Percentiles rank a stretch among this genome's conserved stretches.
Conservation (phyloP, 2,888 invertebrate species). For the Torymus texanus region DNA sequence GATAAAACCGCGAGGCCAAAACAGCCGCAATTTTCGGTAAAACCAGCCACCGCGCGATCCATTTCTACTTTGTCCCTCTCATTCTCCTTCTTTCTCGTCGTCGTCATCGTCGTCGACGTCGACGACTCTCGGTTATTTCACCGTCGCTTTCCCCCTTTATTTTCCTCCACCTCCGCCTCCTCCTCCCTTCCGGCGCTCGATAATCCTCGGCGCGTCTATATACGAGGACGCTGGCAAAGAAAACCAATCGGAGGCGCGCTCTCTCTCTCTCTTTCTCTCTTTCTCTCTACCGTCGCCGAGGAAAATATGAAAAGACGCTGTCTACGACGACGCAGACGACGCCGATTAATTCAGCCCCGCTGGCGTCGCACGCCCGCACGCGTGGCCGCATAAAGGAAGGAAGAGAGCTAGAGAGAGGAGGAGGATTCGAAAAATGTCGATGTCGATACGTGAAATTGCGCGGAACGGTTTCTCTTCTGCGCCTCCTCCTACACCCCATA, state of each 20-base stretch:
- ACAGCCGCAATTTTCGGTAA: slow-evolving; percentile 6
- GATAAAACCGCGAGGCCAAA: background rate
- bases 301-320: slow-evolving; percentile 55
- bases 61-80: background rate
- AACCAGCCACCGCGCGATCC: slow-evolving; percentile 7
- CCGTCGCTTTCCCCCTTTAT: background rate
- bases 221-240: slow-evolving; percentile 49
- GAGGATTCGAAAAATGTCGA: slow-evolving; percentile 48
- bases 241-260: slow-evolving; percentile 53
- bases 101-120: background rate
- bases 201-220: slow-evolving; percentile 40
- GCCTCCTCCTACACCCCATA: background rate
- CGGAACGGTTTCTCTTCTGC: slow-evolving; percentile 34
- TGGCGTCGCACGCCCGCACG: slow-evolving; percentile 9
- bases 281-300: slow-evolving; percentile 10
- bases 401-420: background rate
- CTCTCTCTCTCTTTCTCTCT: slow-evolving; percentile 1
- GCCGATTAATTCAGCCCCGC: slow-evolving; percentile 50
- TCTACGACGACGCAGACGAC: slow-evolving; percentile 26
- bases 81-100: slow-evolving; percentile 8
- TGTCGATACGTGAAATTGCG: slow-evolving; percentile 55
- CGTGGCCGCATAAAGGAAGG: background rate
- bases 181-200: slow-evolving; percentile 38
- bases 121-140: background rate
- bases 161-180: background rate